Base-by-base conservation (phyloP, 2,113 vertebrate species). In the Scartelaos histophorus region DNA sequence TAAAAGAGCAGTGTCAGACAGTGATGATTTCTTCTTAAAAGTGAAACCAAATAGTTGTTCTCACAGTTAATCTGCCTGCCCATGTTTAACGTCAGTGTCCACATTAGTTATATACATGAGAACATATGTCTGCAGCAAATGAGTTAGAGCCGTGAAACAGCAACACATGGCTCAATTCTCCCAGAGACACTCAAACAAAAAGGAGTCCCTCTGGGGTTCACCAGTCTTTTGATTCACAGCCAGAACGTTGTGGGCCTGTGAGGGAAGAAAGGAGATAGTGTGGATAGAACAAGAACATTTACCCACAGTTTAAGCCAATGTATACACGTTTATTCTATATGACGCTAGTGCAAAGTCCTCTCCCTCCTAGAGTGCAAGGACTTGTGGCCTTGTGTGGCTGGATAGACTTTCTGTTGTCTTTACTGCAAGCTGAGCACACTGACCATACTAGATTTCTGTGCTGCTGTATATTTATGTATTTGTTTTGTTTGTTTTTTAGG, bases 401-500 rank as follows among this genome's bases (percentile, higher is more conserved):
- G 56, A 58, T 58, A 24, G 12, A 5, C 22, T 25, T 24, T 58
- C 3, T 58, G 0, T 10, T 25, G 56, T 15, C 21, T 24, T 15
- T 21, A 13, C 56, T 29, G n/a, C 56, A 24, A 29, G 3, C 64
- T 29, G 29, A 29, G 29, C 29, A 29, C 4, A 29, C 29, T 29
- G 29, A 29, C 7, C 13, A 16, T 61, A 17, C 9, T 35, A 34
- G 4, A 9, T 71, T 4, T 60, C 46, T 45, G n/a, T 71, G 15
- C 5, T 49, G 13, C 5, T 49, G 6, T 17, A 49, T 51, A 17
- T 51, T 16, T 5, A 19, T 19, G 3, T 19, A 17, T 51, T 15
- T 5, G 66, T 65, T 62, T 49, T n/a, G n/a, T n/a, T 0, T 58
- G 24, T 61, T 25, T 60, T 29, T 16, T 68, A 97, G 96, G 96